Evolutionary conservation across 2,888 invertebrate species (phyloP).

Genomic region (Idaea biselata): DNA sequence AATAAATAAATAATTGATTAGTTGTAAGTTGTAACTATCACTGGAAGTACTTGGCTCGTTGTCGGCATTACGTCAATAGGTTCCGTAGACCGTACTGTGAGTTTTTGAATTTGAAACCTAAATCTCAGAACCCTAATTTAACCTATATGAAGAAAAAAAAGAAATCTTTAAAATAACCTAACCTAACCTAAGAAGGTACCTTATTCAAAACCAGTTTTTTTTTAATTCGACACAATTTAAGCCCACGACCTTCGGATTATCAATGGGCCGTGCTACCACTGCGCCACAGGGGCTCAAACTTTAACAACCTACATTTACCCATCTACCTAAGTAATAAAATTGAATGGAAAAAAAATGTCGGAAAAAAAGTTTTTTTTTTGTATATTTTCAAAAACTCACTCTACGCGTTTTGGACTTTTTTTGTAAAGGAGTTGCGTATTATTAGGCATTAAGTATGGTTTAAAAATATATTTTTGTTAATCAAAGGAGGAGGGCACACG

Average conservation of each 20-base stretch:
- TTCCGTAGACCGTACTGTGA: neutral
- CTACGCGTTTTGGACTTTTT: constrained; percentile 41
- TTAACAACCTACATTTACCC: too few species aligned
- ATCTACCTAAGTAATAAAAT: too few species aligned
- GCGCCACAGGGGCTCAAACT: too few species aligned
- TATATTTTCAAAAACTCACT: neutral
- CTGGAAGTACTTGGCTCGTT: constrained; percentile 68
- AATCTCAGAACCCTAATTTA: too few species aligned
- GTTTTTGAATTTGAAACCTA: neutral
- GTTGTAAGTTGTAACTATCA: constrained; percentile 78
- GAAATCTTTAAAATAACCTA: too few species aligned
- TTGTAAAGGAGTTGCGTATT: constrained; percentile 68
- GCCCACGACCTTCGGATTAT: too few species aligned
- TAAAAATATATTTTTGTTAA: constrained; percentile 42
- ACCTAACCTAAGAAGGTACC: too few species aligned
- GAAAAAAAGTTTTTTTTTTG: neutral
- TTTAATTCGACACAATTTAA: too few species aligned
- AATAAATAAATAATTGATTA: constrained; percentile 80
- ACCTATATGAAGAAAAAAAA: too few species aligned
- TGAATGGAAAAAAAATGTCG: too few species aligned
- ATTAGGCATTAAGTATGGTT: constrained; percentile 53
- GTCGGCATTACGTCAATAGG: constrained; percentile 54
- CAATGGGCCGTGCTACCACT: too few species aligned
- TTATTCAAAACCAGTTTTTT: too few species aligned
- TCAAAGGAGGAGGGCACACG: constrained; percentile 19